Percentiles rank a stretch among this genome's conserved stretches.
These are phyloP conservation scores for Leucophenga varia DNA, from an alignment of 1,140 invertebrate species.

Conservation along the genomic window DNA sequence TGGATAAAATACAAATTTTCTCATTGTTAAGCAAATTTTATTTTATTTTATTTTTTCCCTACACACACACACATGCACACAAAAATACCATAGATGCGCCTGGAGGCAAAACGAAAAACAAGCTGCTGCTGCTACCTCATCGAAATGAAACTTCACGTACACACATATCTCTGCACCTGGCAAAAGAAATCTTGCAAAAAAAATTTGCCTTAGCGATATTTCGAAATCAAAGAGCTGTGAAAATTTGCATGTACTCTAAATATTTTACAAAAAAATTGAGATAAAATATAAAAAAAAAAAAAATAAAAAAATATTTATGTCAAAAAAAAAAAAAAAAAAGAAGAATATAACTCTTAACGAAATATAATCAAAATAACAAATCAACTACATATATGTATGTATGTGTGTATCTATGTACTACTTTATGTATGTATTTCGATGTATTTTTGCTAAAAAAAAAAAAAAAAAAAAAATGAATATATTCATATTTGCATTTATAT, in stretches of 20 bases:
- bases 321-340: no score
- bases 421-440: no score
- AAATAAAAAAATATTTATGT: no score
- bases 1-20: no score
- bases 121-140: slow-evolving; percentile 63
- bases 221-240: slow-evolving; percentile 89
- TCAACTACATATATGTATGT: slow-evolving; percentile 5
- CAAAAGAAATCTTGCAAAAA: slow-evolving; percentile 79
- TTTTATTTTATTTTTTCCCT: no score
- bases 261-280: slow-evolving; percentile 2
- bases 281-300: slow-evolving; percentile 1
- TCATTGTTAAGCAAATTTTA: no score
- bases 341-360: slow-evolving; percentile 5
- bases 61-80: no score
- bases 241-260: slow-evolving; percentile 84
- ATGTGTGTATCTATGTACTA: slow-evolving; percentile 5
- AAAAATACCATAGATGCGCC: no score
- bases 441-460: no score
- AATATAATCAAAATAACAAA: slow-evolving; percentile 1
- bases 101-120: slow-evolving; percentile 73
- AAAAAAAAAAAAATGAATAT: no score
- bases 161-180: slow-evolving; percentile 72
- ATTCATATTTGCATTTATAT: no score
- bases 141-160: slow-evolving; percentile 66
- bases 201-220: slow-evolving; percentile 83